Conservation (phyloP, 2,888 invertebrate species). For the Copidosoma aretas region DNA sequence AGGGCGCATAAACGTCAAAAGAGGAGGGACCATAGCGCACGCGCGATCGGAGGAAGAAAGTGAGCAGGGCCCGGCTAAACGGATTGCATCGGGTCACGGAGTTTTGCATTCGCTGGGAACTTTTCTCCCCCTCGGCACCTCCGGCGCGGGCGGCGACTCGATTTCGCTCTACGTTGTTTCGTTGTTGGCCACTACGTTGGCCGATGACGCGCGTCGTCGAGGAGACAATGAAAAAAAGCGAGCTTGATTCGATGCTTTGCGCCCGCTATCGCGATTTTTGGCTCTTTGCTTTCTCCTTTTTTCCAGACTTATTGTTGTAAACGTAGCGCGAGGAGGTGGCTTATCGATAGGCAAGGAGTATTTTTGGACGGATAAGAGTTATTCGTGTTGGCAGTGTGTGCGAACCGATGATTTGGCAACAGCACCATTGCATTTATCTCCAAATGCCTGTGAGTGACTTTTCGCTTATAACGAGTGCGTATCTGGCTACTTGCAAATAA, state of each 20-base stretch:
- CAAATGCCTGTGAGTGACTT: too few relatives aligned
- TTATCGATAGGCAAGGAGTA: too few relatives aligned
- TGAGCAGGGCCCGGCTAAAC: conserved; percentile 35
- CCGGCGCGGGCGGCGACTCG: conserved; percentile 46
- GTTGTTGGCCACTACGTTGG: conserved; percentile 3
- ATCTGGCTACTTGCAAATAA: too few relatives aligned
- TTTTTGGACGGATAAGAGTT: too few relatives aligned
- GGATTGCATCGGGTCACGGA: conserved; percentile 51
- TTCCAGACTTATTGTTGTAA: too few relatives aligned
- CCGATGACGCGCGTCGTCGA: conserved; percentile 7
- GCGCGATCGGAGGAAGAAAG: conserved; percentile 22
- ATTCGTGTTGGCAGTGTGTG: too few relatives aligned
- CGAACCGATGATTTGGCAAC: background rate
- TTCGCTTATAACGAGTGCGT: too few relatives aligned
- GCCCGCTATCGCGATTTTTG: too few relatives aligned
- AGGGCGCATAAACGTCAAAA: conserved; percentile 16
- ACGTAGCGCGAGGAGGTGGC: too few relatives aligned
- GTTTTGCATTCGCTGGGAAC: conserved; percentile 56
- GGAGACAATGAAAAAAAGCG: background rate
- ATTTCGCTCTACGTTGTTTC: background rate
- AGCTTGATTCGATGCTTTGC: background rate
- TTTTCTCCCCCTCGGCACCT: conserved; percentile 46
- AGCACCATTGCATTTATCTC: too few relatives aligned
- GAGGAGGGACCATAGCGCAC: background rate
- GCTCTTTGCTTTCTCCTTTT: too few relatives aligned